Evolutionary conservation across 2,113 vertebrate genomes (phyloP).

Genomic region (Axis porcinus): DNA sequence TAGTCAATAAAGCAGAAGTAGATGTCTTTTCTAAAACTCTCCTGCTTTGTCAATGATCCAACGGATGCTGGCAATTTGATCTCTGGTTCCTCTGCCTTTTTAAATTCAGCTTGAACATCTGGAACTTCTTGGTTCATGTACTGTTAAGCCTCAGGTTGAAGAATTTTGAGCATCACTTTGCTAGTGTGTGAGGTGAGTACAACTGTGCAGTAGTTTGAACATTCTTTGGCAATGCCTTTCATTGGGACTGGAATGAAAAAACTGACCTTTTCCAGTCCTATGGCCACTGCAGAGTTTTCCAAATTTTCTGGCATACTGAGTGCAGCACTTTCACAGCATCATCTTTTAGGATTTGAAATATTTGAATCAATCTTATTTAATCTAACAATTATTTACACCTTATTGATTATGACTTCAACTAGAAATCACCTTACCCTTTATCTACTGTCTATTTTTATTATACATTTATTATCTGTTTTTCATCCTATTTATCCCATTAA

Average conservation of each 20-base stretch:
- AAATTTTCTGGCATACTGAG: neutral
- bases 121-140: neutral
- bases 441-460: neutral
- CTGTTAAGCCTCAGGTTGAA: neutral
- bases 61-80: neutral
- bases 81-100: neutral
- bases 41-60: neutral
- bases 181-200: neutral
- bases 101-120: neutral
- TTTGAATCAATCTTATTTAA: neutral
- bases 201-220: neutral
- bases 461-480: neutral
- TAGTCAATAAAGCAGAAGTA: neutral
- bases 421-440: neutral
- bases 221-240: neutral
- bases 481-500: neutral
- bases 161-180: neutral
- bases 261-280: neutral
- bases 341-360: neutral
- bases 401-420: neutral
- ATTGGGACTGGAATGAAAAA: neutral
- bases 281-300: neutral
- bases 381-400: neutral
- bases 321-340: neutral
- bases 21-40: neutral